Evolutionary conservation across 2,888 invertebrate genomes (phyloP), one percentile per base, ranked within the genome.

Genomic region (Scrobipalpa atriplicella): DNA sequence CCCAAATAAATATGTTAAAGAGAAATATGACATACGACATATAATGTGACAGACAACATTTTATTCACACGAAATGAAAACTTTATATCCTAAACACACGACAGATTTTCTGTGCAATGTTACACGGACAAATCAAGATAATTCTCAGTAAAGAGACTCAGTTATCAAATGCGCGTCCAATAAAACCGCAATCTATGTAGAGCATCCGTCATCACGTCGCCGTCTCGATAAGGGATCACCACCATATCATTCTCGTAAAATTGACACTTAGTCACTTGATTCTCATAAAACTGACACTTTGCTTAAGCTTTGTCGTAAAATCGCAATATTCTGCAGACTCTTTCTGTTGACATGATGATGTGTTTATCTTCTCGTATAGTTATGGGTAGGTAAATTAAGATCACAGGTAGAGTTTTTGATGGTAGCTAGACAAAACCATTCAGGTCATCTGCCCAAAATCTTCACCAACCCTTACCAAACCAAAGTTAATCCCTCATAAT

Each of bases 141-240:
- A 58, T n/a, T 38, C 38, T 38, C 29, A 36, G 19, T 11, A 7
- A n/a, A 52, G 21, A 19, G 9, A 9, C 11, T 21, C 38, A n/a
- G 16, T 18, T 56, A 29, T 56, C 21, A 56, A 36, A 2, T 10
- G 36, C 56, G 29, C 38, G 38, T 38, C 16, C 16, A 58, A 58
- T 58, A 38, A 58, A 38, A 29, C 16, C 38, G 58, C 36, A 38
- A 58, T 58, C 58, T 58, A 58, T 58, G 36, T 58, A 29, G 58
- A 38, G 58, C 58, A 58, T 58, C 58, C 58, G 29, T 18, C 13
- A 58, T 29, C 38, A 58, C 38, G 38, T 38, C 36, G 8, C 19
- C 29, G 13, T n/a, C 58, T n/a, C 58, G 58, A 58, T 29, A 58
- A 58, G 58, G 38, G 16, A 58, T 58, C 58, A 29, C 58, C 2